Base-by-base conservation (phyloP, 2,888 invertebrate species). In the Eristalis tenax region DNA sequence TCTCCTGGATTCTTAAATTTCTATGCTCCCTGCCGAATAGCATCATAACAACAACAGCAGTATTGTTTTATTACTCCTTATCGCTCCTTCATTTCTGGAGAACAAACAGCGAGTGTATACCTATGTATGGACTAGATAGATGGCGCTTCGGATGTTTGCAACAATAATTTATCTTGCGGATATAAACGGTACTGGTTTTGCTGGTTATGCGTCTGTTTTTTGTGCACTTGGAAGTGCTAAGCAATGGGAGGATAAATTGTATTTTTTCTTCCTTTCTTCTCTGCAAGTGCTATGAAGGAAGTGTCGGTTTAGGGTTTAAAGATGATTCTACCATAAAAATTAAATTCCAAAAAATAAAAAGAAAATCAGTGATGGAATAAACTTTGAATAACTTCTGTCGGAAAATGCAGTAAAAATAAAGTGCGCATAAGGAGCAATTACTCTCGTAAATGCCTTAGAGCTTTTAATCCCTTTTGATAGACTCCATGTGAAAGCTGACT, bases 51-150 rank as follows among this genome's bases (percentile, higher is more conserved):
- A 61, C 64, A 75, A 23, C 79, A 61, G 57, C 63, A 57, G 59
- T 56, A 57, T 57, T 70, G 75, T 70, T 82, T 82, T 76, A 76
- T 75, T 70, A 76, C 76, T 59, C 76, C 82, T 82, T 82, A 82
- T 82, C 82, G 18, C 50, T 75, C 50, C 50, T 71, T 75, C 70
- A 66, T 70, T 76, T 65, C 66, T 40, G 32, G 56, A 65, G 63
- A 28, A 68, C 56, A 68, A 63, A 80, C 68, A 74, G 38, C n/a
- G 56, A 50, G 38, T 18, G 59, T n/a, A 50, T 50, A 50, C 50
- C 50, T 59, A 13, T 59, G 26, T 10, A 38, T 71, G 15, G 38
- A 32, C 57, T 38, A 64, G 56, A 75, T 81, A 81, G 75, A 75
- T 81, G 75, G 75, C 81, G 75, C 70, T 82, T 71, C 50, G 38